Conservation (phyloP, 1,140 invertebrate species). For the Panulirus ornatus region DNA sequence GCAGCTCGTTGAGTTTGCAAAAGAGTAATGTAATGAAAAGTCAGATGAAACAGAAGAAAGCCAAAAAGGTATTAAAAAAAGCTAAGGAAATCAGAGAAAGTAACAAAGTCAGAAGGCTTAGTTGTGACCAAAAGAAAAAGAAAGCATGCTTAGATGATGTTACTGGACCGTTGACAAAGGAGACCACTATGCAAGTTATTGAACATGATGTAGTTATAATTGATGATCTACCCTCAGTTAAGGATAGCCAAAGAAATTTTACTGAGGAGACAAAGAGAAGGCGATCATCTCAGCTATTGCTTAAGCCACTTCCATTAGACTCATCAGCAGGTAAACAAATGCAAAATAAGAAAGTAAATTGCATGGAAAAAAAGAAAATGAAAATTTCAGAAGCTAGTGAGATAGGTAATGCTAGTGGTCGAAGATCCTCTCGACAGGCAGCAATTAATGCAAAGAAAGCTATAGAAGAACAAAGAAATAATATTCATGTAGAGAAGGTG, state of each 20-base stretch:
- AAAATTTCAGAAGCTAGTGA: not conserved
- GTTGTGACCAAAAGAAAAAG: not conserved
- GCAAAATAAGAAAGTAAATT: not conserved
- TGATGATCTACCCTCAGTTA: not conserved
- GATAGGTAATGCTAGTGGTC: not conserved
- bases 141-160: not conserved
- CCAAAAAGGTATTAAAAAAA: conserved; percentile 20
- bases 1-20: conserved; percentile 20
- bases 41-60: not conserved
- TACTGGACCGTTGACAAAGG: not conserved
- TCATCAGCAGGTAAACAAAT: not conserved
- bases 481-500: conserved; percentile 8
- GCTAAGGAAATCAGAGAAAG: not conserved
- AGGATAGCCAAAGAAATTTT: not conserved
- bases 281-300: conserved; percentile 4
- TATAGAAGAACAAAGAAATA: conserved; percentile 12
- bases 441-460: conserved; percentile 25
- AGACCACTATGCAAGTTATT: not conserved
- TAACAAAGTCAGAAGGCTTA: not conserved
- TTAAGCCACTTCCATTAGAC: not conserved
- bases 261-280: not conserved
- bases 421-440: conserved; percentile 2
- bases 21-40: conserved; percentile 18
- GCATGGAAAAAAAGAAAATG: not conserved
- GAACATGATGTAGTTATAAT: not conserved